Evolutionary conservation across 92 coral and sea anemone species (phyloP).

Genomic region (Heteractis magnifica): DNA sequence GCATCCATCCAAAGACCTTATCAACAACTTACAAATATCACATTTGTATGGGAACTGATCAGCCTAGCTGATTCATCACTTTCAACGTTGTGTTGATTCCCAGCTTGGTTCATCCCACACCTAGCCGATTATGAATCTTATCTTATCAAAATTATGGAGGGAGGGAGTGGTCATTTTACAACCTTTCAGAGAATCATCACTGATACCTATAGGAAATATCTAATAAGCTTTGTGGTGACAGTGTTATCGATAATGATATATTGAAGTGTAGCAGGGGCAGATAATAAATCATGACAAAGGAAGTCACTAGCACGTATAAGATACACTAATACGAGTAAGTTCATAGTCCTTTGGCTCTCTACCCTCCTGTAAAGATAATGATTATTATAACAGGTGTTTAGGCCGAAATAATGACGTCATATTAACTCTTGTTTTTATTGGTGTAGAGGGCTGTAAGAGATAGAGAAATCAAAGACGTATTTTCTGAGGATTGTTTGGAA

Average conservation of each 20-base stretch:
- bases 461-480: not conserved
- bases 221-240: not conserved
- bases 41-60: too few species aligned
- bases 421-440: slow-evolving; percentile 8
- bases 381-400: slow-evolving; percentile 38
- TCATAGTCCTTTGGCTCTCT: not conserved
- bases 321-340: not conserved
- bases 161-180: not conserved
- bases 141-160: not conserved
- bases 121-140: not conserved
- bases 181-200: not conserved
- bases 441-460: slow-evolving; percentile 3
- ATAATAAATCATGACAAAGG: not conserved
- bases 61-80: too few species aligned
- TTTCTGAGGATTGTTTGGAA: not conserved
- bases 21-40: too few species aligned
- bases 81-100: too few species aligned
- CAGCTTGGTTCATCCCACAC: not conserved
- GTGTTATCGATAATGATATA: not conserved
- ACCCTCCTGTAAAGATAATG: slow-evolving; percentile 10
- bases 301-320: not conserved
- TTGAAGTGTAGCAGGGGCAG: not conserved
- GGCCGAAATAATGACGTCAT: slow-evolving; percentile 25
- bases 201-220: not conserved
- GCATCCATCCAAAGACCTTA: too few species aligned